Conservation (phyloP, 2,888 invertebrate species). For the Hydrotaea diabolus region DNA sequence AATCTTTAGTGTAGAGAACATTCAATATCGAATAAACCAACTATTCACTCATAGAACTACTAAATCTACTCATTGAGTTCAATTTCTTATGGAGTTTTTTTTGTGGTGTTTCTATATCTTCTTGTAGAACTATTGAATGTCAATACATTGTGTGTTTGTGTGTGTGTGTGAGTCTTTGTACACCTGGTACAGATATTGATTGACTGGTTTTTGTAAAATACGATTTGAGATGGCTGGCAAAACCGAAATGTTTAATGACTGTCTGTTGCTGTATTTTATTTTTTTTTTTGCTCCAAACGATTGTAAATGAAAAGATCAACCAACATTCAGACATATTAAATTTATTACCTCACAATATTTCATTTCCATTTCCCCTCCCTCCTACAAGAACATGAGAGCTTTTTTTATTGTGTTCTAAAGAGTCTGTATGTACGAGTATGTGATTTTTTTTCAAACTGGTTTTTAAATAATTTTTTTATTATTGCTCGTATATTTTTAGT, state of each 20-base stretch:
- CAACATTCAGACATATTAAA: conserved; percentile 10
- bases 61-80: too few relatives aligned
- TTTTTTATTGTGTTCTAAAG: conserved; percentile 31
- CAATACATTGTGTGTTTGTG: neutral
- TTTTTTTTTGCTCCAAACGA: neutral
- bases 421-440: neutral
- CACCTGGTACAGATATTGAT: neutral
- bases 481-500: neutral
- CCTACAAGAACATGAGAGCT: neutral
- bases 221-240: conserved; percentile 36
- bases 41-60: too few relatives aligned
- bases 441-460: conserved; percentile 21
- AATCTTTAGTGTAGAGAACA: neutral
- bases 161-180: neutral
- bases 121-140: neutral
- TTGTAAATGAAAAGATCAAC: conserved; percentile 31
- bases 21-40: too few relatives aligned
- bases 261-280: neutral
- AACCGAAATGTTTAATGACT: conserved; percentile 49
- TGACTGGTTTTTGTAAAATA: conserved; percentile 51
- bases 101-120: neutral
- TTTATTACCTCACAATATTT: conserved; percentile 45
- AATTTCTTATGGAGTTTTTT: neutral
- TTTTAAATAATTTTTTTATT: conserved; percentile 22
- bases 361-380: neutral